Percentiles rank a stretch among this genome's conserved stretches.
phyloP scores from a whole-genome alignment of 2,113 vertebrate genomes.

The Corvus hawaiiensis region DNA sequence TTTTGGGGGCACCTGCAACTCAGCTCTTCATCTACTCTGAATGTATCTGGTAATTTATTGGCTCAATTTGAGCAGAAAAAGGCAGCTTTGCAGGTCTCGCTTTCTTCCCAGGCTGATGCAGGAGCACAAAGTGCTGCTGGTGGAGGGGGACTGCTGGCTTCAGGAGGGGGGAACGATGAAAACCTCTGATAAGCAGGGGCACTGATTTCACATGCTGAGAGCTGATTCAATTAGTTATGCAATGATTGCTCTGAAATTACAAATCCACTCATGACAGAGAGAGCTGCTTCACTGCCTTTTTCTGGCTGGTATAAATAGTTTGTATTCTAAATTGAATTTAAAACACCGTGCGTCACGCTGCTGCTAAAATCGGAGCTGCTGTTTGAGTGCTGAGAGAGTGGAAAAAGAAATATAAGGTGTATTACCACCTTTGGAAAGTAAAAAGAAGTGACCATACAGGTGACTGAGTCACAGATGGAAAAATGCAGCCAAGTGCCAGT shows the following conservation, averaged over 20 bases:
- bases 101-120: background rate
- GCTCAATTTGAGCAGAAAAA: conserved; percentile 1
- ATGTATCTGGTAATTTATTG: background rate
- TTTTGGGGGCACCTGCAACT: background rate
- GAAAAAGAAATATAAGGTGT: background rate
- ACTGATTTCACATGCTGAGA: conserved; percentile 44
- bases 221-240: conserved; percentile 63
- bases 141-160: background rate
- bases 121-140: background rate
- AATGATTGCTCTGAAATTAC: conserved; percentile 54
- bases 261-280: conserved; percentile 58
- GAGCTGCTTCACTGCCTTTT: conserved; percentile 48
- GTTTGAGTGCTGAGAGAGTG: background rate
- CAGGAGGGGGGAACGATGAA: conserved; percentile 9
- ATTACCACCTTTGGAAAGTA: background rate
- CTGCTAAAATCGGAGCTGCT: conserved; percentile 53
- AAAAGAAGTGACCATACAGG: background rate
- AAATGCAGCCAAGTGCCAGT: background rate
- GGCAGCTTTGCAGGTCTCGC: background rate
- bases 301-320: conserved; percentile 64
- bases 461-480: background rate
- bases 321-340: conserved; percentile 67
- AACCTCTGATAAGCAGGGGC: conserved; percentile 7
- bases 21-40: background rate
- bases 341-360: conserved; percentile 54